phyloP scores from a whole-genome alignment of 2,888 invertebrate genomes.

The Agelastica alni region DNA sequence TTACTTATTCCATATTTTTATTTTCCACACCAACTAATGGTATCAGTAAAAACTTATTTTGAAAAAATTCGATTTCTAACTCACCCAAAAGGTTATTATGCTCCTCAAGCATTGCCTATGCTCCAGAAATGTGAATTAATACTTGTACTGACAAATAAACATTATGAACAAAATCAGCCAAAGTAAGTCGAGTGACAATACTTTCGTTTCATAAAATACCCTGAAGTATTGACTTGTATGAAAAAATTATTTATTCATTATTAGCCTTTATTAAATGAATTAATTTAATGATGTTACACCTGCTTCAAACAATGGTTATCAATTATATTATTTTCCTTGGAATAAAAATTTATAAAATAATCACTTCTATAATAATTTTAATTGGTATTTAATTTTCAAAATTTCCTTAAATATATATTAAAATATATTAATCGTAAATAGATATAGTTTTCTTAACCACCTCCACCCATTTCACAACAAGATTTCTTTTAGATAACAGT shows the following conservation, averaged over 20 bases:
- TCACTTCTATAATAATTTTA: background rate
- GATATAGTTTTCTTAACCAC: constrained; percentile 12
- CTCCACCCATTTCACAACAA: constrained; percentile 23
- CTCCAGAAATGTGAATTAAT: background rate
- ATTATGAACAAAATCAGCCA: no score
- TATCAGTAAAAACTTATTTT: no score
- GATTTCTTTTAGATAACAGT: no score
- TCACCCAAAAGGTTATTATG: constrained; percentile 16
- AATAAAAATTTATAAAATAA: background rate
- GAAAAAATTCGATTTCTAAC: no score
- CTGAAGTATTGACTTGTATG: background rate
- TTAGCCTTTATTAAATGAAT: background rate
- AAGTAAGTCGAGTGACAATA: no score
- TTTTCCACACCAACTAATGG: no score
- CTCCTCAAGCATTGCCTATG: constrained; percentile 19
- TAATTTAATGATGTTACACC: constrained; percentile 3
- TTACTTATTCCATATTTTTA: no score
- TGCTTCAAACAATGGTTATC: background rate
- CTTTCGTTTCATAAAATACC: no score
- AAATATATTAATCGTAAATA: constrained; percentile 17
- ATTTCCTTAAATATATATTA: constrained; percentile 8
- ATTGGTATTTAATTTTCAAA: background rate
- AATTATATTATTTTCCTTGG: background rate
- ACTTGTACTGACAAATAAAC: no score
- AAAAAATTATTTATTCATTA: constrained; percentile 1